Evolutionary conservation across 1,140 invertebrate species (phyloP), one percentile per base, ranked within the genome.

Genomic region (Bemisia tabaci): DNA sequence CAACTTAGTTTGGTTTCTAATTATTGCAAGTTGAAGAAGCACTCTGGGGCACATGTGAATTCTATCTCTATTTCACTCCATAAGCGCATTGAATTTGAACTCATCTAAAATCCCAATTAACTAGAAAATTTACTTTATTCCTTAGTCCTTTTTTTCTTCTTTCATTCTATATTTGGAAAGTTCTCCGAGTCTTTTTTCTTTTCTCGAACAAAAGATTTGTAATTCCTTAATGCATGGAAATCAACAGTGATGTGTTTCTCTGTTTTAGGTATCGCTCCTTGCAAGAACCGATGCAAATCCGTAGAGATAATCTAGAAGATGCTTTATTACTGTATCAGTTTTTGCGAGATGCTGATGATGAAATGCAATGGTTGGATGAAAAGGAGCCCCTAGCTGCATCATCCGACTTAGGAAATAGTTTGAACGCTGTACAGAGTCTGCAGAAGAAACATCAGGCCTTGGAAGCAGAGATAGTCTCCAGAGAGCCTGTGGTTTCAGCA

Each of bases 381-480:
- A 94, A 94, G 71, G 90, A 94, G 73, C 85, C 88, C 2, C 79
- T 93, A 22, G 92, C 91, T 1, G 81, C 84, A 0, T 94, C 90
- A 1, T 82, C 84, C 70, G 83, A 95, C 80, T 77, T 92, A 69
- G 85, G 91, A 68, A 83, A 82, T 73, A 85, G 89, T 74, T 77
- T 98, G 59, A 87, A 89, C 23, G 89, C 92, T n/a, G 94, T 97
- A 0, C 95, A 98, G 75, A 91, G 91, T 72, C 78, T 98, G 61
- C 94, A 97, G 72, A 98, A 98, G 82, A 98, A 98, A 77, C 95
- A 98, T 78, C 85, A 91, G 75, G 85, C 85, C 1, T 73, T 94
- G 2, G 92, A 95, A 75, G 86, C 90, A 0, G 92, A 95, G 78
- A 79, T 95, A 12, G 79, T 83, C 27, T 87, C 87, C 11, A 85